Evolutionary conservation across 2,888 invertebrate genomes (phyloP).

Genomic region (Scaeva pyrastri): DNA sequence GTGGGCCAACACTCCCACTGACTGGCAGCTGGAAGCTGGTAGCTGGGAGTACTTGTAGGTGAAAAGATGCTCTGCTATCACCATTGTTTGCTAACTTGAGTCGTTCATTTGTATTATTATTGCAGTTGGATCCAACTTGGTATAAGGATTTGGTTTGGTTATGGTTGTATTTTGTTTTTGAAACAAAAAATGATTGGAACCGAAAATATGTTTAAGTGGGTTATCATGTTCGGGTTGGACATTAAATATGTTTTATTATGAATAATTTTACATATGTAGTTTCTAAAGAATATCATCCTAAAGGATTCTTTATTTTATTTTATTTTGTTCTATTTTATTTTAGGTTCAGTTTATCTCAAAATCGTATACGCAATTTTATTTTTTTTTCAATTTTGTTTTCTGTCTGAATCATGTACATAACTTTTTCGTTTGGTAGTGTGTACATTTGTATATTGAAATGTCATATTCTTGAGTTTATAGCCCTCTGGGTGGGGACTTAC

Average conservation of each 20-base stretch:
- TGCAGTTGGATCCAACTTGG: neutral
- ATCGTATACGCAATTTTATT: neutral
- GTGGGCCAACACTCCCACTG: conserved; percentile 13
- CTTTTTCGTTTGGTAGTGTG: too few species aligned
- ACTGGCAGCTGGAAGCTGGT: too few species aligned
- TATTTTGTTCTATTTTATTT: neutral
- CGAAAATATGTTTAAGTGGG: conserved; percentile 27
- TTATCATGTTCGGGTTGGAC: conserved; percentile 44
- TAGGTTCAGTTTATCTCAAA: neutral
- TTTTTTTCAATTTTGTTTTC: neutral
- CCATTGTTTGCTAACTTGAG: conserved; percentile 22
- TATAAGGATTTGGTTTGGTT: neutral
- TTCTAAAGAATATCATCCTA: neutral
- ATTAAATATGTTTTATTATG: conserved; percentile 22
- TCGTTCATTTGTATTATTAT: conserved; percentile 48
- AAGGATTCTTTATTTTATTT: neutral
- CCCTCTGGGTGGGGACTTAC: too few species aligned
- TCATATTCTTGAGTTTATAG: too few species aligned
- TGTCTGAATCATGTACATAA: too few species aligned
- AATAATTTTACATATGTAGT: conserved; percentile 1
- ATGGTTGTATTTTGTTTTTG: conserved; percentile 5
- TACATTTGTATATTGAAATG: too few species aligned
- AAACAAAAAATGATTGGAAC: conserved; percentile 37
- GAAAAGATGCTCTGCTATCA: conserved; percentile 33
- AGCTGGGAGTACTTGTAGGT: neutral